Evolutionary conservation across 64 coral and sea anemone genomes (phyloP).

Genomic region (Montipora sp.): DNA sequence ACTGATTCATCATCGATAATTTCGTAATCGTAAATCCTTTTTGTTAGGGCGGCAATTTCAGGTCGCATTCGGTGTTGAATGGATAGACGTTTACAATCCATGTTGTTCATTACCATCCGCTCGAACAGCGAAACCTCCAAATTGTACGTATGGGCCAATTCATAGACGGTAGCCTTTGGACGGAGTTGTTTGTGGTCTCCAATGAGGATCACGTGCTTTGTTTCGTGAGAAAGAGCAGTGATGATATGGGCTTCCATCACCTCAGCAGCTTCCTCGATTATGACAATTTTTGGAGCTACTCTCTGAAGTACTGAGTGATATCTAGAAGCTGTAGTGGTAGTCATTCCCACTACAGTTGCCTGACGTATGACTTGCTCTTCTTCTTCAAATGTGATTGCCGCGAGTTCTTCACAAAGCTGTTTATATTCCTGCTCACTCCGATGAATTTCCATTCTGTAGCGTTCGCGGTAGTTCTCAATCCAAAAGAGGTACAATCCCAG

Average conservation of each 20-base stretch:
- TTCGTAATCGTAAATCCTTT: slow-evolving; percentile 76
- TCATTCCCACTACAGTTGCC: slow-evolving; percentile 90
- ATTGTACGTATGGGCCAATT: slow-evolving; percentile 73
- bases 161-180: slow-evolving; percentile 76
- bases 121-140: slow-evolving; percentile 89
- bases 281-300: slow-evolving; percentile 73
- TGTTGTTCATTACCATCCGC: slow-evolving; percentile 83
- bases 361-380: slow-evolving; percentile 58
- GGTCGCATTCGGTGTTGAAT: slow-evolving; percentile 88
- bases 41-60: slow-evolving; percentile 72
- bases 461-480: slow-evolving; percentile 27
- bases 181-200: slow-evolving; percentile 91
- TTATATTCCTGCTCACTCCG: slow-evolving; percentile 42
- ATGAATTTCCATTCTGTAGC: slow-evolving; percentile 3
- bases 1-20: slow-evolving; percentile 78
- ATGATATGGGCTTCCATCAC: slow-evolving; percentile 91
- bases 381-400: neutral
- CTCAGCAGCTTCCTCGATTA: slow-evolving; percentile 94
- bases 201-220: slow-evolving; percentile 80
- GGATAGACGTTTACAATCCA: slow-evolving; percentile 77
- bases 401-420: slow-evolving; percentile 28
- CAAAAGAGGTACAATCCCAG: slow-evolving; percentile 48
- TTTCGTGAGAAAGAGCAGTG: slow-evolving; percentile 64
- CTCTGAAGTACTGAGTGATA: slow-evolving; percentile 76
- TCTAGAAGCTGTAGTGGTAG: slow-evolving; percentile 75